Percentiles rank a stretch among this genome's conserved stretches.
These are phyloP conservation scores for Xenopus borealis DNA, from an alignment of 2,113 vertebrate species.

Conservation along the genomic window DNA sequence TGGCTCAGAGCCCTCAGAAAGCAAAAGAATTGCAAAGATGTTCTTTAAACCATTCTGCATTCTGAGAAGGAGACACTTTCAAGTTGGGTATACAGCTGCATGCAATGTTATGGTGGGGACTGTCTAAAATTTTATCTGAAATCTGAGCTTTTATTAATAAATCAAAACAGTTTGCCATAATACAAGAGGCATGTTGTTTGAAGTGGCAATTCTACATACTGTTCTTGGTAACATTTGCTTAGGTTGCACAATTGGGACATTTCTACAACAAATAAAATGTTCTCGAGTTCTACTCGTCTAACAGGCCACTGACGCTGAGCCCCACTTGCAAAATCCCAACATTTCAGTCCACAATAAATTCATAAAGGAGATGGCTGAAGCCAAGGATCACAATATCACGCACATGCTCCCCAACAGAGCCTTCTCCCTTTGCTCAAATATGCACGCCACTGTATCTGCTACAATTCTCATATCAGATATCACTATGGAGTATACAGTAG, in stretches of 20 bases:
- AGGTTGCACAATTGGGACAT: conserved; percentile 9
- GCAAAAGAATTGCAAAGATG: conserved; percentile 5
- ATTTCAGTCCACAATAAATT: too few species aligned
- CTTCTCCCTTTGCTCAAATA: too few species aligned
- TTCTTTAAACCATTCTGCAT: conserved; percentile 19
- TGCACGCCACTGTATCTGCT: too few species aligned
- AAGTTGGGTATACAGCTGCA: conserved; percentile 31
- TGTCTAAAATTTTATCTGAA: conserved; percentile 34
- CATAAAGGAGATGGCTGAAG: too few species aligned
- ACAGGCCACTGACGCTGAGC: too few species aligned
- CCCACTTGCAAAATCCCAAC: too few species aligned
- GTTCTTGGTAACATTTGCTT: conserved; percentile 30
- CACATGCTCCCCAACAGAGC: too few species aligned
- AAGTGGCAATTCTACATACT: conserved; percentile 30
- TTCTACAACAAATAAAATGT: too few species aligned
- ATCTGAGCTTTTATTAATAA: conserved; percentile 41
- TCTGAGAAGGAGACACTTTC: conserved; percentile 27
- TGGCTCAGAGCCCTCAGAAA: conserved; percentile 9
- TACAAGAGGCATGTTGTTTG: conserved; percentile 38
- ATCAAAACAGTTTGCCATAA: conserved; percentile 23
- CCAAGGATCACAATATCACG: too few species aligned
- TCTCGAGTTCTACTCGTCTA: too few species aligned
- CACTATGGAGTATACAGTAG: too few species aligned
- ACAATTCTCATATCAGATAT: too few species aligned
- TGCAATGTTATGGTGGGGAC: conserved; percentile 31